phyloP scores from a whole-genome alignment of 2,888 invertebrate genomes.

The Heliconius sara region DNA sequence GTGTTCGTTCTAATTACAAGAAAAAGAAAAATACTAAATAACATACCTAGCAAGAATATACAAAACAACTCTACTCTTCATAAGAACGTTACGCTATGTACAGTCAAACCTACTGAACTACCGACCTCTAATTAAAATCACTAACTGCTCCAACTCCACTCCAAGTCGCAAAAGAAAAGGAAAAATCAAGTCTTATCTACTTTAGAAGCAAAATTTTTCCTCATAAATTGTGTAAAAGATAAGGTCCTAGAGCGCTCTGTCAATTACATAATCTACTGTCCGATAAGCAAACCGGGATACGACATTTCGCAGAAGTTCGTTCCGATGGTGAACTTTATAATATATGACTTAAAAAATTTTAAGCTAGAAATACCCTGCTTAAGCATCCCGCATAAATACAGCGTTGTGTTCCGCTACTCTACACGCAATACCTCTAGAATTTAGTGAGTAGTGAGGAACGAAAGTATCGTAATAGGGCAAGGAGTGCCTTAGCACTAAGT shows the following conservation, averaged over 20 bases:
- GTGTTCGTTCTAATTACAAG: too few relatives aligned
- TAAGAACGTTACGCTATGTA: background rate
- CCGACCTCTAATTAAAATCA: background rate
- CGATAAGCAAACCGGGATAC: conserved; percentile 1
- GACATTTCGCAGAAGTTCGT: conserved; percentile 28
- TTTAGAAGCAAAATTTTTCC: background rate
- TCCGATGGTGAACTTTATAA: conserved; percentile 18
- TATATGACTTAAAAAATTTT: background rate
- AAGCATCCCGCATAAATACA: too few relatives aligned
- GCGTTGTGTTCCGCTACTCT: too few relatives aligned
- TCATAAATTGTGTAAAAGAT: background rate
- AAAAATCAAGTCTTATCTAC: background rate
- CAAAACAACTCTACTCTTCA: background rate
- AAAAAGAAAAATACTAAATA: too few relatives aligned
- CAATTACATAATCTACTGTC: conserved; percentile 31
- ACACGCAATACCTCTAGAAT: too few relatives aligned
- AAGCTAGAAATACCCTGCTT: too few relatives aligned
- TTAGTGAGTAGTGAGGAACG: too few relatives aligned
- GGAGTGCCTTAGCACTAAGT: too few relatives aligned
- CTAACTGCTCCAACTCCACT: background rate
- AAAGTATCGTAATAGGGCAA: too few relatives aligned
- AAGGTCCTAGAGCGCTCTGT: conserved; percentile 18
- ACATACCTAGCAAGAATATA: background rate
- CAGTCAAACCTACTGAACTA: background rate
- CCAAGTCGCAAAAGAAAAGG: background rate